phyloP scores from a whole-genome alignment of 1,140 invertebrate genomes.

The Drosophila carrolli region DNA sequence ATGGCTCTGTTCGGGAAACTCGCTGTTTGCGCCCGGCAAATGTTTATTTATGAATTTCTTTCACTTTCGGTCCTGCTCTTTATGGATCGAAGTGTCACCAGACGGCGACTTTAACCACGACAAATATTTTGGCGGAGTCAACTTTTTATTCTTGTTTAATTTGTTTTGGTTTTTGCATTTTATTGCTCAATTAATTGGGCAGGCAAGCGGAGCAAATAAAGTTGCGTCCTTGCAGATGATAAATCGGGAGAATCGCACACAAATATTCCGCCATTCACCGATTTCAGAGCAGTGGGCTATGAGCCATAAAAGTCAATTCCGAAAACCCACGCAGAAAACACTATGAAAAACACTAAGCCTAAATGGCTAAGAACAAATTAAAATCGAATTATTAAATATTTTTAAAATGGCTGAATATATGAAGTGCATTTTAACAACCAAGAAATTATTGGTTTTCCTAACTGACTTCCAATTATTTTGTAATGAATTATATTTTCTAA shows the following conservation, averaged over 20 bases:
- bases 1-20: slow-evolving; percentile 23
- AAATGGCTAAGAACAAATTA: too few species aligned
- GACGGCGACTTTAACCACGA: slow-evolving; percentile 8
- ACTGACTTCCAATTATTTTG: too few species aligned
- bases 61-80: slow-evolving; percentile 12
- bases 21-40: slow-evolving; percentile 56
- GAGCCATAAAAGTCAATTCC: slow-evolving; percentile 59
- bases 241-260: slow-evolving; percentile 34
- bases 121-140: slow-evolving; percentile 26
- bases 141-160: slow-evolving; percentile 54
- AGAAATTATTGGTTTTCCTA: too few species aligned
- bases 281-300: slow-evolving; percentile 60
- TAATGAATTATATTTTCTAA: too few species aligned
- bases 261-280: slow-evolving; percentile 53
- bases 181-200: slow-evolving; percentile 66
- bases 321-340: slow-evolving; percentile 28
- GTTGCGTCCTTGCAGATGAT: slow-evolving; percentile 28
- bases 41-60: slow-evolving; percentile 53
- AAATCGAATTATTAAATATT: background rate
- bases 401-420: too few species aligned
- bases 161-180: slow-evolving; percentile 54
- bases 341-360: background rate
- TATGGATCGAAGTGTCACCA: slow-evolving; percentile 26
- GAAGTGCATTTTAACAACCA: too few species aligned
- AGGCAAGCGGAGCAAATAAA: slow-evolving; percentile 34